Percentiles rank a stretch among this genome's conserved stretches.
Evolutionary conservation across 2,797 vertebrate species (phyloP).

Genomic region (Anguilla marmorata): DNA sequence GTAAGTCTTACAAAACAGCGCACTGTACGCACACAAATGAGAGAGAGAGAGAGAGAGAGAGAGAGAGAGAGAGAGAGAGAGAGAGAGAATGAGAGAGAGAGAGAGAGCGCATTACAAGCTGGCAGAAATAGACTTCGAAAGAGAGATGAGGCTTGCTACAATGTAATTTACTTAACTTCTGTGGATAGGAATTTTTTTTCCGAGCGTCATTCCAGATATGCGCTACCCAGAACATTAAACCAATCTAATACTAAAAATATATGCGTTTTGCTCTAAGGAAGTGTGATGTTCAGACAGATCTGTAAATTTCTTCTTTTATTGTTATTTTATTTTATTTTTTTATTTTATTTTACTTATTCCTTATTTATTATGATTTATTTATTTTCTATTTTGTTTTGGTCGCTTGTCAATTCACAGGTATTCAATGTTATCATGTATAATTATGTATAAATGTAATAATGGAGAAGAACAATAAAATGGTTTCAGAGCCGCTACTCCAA

Average conservation of each 20-base stretch:
- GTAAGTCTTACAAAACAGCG: constrained; percentile 35
- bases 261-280: neutral
- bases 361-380: neutral
- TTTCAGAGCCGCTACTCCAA: neutral
- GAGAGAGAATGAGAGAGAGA: neutral
- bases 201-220: neutral
- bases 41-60: constrained; percentile 30
- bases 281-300: neutral
- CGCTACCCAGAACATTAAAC: neutral
- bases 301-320: neutral
- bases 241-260: neutral
- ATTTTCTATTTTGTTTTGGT: neutral
- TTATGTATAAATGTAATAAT: neutral
- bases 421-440: neutral
- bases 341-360: neutral
- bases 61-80: constrained; percentile 34
- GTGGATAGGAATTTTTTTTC: neutral
- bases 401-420: neutral
- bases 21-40: constrained; percentile 8
- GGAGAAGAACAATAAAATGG: neutral
- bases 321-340: neutral
- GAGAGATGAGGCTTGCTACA: neutral
- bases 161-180: constrained; percentile 14
- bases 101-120: constrained; percentile 13
- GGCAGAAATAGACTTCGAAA: neutral